phyloP scores from a whole-genome alignment of 2,888 invertebrate genomes.

The Augochlorella aurata region DNA sequence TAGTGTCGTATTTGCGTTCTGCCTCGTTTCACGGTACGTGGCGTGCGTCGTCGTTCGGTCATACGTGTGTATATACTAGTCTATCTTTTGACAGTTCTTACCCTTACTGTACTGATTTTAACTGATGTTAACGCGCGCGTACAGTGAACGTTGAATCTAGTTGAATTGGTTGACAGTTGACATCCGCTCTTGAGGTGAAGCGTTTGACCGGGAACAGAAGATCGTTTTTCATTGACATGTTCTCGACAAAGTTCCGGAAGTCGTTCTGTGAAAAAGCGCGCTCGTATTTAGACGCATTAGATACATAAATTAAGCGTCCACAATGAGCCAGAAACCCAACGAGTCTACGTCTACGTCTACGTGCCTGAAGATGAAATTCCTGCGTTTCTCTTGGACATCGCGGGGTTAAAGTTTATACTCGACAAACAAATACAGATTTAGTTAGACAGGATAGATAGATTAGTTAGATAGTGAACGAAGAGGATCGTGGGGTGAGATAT shows the following conservation, averaged over 20 bases:
- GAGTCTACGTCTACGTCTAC: slow-evolving; percentile 32
- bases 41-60: slow-evolving; percentile 39
- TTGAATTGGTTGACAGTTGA: slow-evolving; percentile 1
- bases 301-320: slow-evolving; percentile 32
- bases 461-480: slow-evolving; percentile 9
- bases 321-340: slow-evolving; percentile 48
- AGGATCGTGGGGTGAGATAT: background rate
- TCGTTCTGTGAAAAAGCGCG: slow-evolving; percentile 24
- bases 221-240: slow-evolving; percentile 28
- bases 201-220: background rate
- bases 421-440: slow-evolving; percentile 6
- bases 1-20: slow-evolving; percentile 46
- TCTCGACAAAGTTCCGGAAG: slow-evolving; percentile 8
- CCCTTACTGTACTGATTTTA: too few species aligned
- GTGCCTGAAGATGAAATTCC: slow-evolving; percentile 54
- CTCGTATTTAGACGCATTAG: slow-evolving; percentile 19
- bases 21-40: slow-evolving; percentile 43
- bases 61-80: slow-evolving; percentile 34
- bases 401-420: slow-evolving; percentile 38
- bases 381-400: slow-evolving; percentile 47
- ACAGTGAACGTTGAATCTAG: slow-evolving; percentile 18
- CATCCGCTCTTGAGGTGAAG: background rate
- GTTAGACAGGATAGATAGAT: slow-evolving; percentile 25
- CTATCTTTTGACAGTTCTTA: slow-evolving; percentile 50
- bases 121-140: slow-evolving; percentile 34